These are phyloP conservation scores for Drosophila greeni DNA, from an alignment of 2,888 invertebrate species.

Conservation along the genomic window DNA sequence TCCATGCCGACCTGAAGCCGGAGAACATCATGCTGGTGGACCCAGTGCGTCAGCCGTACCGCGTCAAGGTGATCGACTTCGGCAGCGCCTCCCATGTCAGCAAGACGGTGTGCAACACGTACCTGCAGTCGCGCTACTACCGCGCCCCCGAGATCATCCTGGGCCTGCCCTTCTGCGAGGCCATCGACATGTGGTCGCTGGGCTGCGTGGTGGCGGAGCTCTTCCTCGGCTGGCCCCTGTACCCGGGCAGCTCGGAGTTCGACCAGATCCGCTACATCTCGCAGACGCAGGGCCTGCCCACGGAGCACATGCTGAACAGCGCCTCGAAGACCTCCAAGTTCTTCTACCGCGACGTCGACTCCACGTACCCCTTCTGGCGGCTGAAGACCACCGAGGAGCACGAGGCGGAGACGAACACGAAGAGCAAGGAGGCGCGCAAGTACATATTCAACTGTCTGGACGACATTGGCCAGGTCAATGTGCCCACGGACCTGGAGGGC, in stretches of 20 bases:
- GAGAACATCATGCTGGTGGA: constrained; percentile 99
- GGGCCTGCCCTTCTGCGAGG: constrained; percentile 98
- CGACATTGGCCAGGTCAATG: constrained; percentile 97
- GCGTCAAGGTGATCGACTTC: constrained; percentile 99
- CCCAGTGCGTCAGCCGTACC: constrained; percentile 97
- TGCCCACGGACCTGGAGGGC: constrained; percentile 97
- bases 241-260: constrained; percentile 99
- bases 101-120: constrained; percentile 99
- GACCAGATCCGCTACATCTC: constrained; percentile 97
- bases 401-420: constrained; percentile 97
- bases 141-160: constrained; percentile 98
- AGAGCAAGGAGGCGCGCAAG: constrained; percentile 99
- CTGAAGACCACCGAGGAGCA: constrained; percentile 98
- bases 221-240: constrained; percentile 99
- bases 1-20: constrained; percentile 99
- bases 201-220: constrained; percentile 99
- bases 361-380: constrained; percentile 92
- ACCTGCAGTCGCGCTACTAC: constrained; percentile 99
- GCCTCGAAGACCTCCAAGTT: constrained; percentile 99
- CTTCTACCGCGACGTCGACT: constrained; percentile 97
- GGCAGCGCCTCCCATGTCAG: constrained; percentile 99
- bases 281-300: constrained; percentile 97
- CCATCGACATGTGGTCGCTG: constrained; percentile 99
- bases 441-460: constrained; percentile 99
- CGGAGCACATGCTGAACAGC: constrained; percentile 97